Conservation (phyloP, 2,113 vertebrate genomes). For the Scomber colias region DNA sequence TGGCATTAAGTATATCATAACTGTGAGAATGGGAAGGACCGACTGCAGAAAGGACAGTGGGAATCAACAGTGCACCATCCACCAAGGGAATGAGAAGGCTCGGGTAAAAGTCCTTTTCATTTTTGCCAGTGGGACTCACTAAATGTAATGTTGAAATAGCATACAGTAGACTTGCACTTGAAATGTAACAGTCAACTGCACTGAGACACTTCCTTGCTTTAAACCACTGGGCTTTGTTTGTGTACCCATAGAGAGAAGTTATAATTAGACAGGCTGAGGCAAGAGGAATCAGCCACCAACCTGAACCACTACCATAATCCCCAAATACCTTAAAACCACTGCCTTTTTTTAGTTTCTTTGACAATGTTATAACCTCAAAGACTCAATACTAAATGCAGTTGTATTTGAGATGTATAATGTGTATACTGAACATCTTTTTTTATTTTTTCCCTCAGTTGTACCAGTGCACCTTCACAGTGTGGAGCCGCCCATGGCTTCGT, state of each 20-base stretch:
- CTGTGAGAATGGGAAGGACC: slow-evolving; percentile 69
- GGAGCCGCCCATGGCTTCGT: slow-evolving; percentile 60
- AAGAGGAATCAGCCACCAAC: not conserved
- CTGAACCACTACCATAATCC: too few relatives aligned
- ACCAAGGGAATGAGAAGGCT: fast-evolving
- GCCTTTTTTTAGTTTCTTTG: too few relatives aligned
- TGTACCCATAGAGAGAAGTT: not conserved
- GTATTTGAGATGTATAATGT: not conserved
- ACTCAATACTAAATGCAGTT: not conserved
- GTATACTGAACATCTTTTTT: not conserved
- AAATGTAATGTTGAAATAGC: not conserved
- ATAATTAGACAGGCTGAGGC: not conserved
- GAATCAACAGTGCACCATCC: slow-evolving; percentile 27
- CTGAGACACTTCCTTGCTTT: slow-evolving; percentile 2
- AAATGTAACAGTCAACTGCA: not conserved
- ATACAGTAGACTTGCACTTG: not conserved
- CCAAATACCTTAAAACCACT: not conserved
- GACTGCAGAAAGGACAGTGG: slow-evolving; percentile 65
- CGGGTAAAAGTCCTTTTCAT: slow-evolving; percentile 48
- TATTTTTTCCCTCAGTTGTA: slow-evolving; percentile 57
- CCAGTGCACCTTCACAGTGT: slow-evolving; percentile 76
- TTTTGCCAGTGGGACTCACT: not conserved
- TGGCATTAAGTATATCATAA: slow-evolving; percentile 76
- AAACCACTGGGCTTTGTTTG: not conserved
- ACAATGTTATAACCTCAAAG: not conserved